phyloP scores from a whole-genome alignment of 2,113 vertebrate species.

The Microcebus jonahi region DNA sequence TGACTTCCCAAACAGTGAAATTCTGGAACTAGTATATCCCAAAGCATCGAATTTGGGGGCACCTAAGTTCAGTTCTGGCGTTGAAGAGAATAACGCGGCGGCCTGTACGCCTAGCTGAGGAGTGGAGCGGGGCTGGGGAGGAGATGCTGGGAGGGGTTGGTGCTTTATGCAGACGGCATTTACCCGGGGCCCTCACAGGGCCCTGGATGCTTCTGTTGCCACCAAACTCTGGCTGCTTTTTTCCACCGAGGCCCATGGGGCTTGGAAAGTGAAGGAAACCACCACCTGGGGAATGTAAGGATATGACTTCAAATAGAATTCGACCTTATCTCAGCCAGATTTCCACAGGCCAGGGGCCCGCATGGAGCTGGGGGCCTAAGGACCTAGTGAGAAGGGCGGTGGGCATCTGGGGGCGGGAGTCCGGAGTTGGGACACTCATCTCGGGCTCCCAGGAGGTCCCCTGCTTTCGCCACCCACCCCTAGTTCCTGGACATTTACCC shows the following conservation, averaged over 20 bases:
- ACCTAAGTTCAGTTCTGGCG: neutral
- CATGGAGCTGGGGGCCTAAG: accelerated
- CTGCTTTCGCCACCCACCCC: neutral
- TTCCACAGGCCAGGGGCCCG: accelerated
- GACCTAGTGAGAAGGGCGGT: accelerated
- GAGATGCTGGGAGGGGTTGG: accelerated
- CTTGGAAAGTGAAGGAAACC: neutral
- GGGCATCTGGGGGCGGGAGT: too few species aligned
- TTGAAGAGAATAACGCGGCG: accelerated
- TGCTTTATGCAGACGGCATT: neutral
- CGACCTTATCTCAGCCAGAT: accelerated
- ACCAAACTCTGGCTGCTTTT: accelerated
- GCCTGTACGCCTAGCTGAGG: accelerated
- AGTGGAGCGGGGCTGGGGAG: too few species aligned
- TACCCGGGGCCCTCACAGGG: accelerated
- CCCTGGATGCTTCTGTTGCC: accelerated
- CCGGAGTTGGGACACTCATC: accelerated
- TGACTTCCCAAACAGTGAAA: neutral
- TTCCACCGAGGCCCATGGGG: accelerated
- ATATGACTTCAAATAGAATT: neutral
- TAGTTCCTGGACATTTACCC: neutral
- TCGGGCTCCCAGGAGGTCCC: accelerated
- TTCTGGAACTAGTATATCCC: neutral
- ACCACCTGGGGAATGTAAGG: accelerated
- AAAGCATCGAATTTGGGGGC: neutral